Percentiles rank a stretch among this genome's conserved stretches.
Conservation (phyloP, 2,888 invertebrate species). For the Diogma glabrata region DNA sequence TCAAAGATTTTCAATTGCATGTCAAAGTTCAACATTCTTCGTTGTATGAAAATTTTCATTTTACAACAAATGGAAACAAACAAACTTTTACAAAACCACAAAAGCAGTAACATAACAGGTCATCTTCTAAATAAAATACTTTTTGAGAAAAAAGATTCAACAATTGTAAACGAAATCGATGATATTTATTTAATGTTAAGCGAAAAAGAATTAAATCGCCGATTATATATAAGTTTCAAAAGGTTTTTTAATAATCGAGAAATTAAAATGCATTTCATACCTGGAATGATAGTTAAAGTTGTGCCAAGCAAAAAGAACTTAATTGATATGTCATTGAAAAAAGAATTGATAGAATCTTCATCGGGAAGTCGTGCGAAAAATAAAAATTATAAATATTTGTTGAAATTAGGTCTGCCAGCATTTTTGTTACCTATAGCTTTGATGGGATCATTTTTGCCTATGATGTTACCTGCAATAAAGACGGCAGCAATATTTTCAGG, state of each 20-base stretch:
- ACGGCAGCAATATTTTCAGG: conserved; percentile 49
- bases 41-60: conserved; percentile 45
- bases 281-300: conserved; percentile 41
- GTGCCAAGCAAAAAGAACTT: conserved; percentile 41
- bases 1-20: conserved; percentile 34
- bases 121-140: conserved; percentile 33
- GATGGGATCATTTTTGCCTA: conserved; percentile 54
- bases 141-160: conserved; percentile 25
- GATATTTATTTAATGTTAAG: conserved; percentile 40
- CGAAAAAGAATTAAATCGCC: conserved; percentile 40
- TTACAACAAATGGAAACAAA: conserved; percentile 40
- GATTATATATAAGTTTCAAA: conserved; percentile 40
- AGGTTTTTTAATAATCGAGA: conserved; percentile 40
- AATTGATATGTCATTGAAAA: conserved; percentile 39
- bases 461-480: conserved; percentile 53
- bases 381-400: conserved; percentile 25
- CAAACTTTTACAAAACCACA: conserved; percentile 13
- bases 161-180: conserved; percentile 21
- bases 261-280: conserved; percentile 39
- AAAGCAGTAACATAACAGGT: neutral
- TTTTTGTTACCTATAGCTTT: conserved; percentile 50
- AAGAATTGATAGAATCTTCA: conserved; percentile 19
- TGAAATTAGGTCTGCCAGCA: conserved; percentile 41
- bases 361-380: conserved; percentile 15
- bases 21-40: conserved; percentile 34